Conservation (phyloP, 2,113 vertebrate genomes). For the Clarias magur region DNA sequence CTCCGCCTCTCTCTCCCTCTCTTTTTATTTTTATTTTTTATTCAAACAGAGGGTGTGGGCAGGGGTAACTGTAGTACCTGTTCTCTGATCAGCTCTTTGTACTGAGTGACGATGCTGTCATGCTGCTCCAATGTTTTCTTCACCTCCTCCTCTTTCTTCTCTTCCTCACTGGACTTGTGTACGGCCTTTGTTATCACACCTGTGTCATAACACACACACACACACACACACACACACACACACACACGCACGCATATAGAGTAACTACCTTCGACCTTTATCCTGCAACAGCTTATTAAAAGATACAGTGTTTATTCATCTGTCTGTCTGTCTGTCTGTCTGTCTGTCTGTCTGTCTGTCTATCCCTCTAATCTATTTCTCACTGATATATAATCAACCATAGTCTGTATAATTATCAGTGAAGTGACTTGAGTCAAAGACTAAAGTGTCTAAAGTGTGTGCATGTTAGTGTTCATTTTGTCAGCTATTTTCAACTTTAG, state of each 20-base stretch:
- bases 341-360: too few species aligned
- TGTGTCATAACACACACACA: constrained; percentile 54
- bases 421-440: neutral
- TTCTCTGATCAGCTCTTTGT: constrained; percentile 96
- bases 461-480: too few species aligned
- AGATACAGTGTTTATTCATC: neutral
- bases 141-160: constrained; percentile 96
- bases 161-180: constrained; percentile 96
- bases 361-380: neutral
- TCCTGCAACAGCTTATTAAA: neutral
- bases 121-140: constrained; percentile 97
- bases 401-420: neutral
- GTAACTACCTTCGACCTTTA: neutral
- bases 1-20: neutral
- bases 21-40: too few species aligned
- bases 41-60: neutral
- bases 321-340: too few species aligned
- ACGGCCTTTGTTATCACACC: constrained; percentile 95
- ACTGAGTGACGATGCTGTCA: constrained; percentile 95
- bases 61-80: constrained; percentile 75
- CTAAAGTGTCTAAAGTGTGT: too few species aligned
- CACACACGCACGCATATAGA: neutral
- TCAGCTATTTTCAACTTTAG: too few species aligned
- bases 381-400: neutral
- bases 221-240: constrained; percentile 1